Evolutionary conservation across 2,797 vertebrate genomes (phyloP), one percentile per base, ranked within the genome.

Genomic region (Macrochelys suwanniensis): DNA sequence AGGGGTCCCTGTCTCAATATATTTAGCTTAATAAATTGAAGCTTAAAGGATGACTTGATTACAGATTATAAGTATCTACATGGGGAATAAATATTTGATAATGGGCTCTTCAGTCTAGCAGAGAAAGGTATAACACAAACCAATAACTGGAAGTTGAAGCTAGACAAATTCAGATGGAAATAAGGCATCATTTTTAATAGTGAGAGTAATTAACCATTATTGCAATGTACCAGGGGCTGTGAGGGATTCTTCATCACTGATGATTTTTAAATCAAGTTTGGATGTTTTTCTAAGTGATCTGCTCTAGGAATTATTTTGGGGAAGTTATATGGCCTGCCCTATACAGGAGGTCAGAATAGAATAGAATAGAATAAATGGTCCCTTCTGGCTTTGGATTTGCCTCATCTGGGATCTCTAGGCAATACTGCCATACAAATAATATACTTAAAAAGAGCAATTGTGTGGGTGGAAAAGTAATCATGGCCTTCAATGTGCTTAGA

Each of bases 391-490:
- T 68, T 68, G 65, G 65, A 37, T 37, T 76, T 84, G 79, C 42
- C 45, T 86, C 57, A 25, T 31, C 3, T 2, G 1, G 57, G 3
- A 28, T 19, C 71, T 65, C 25, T 88, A 16, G 2, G 45, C 80
- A 78, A 45, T 93, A 91, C 77, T 88, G 47, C 76, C 49, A 53
- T 92, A 65, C 47, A 85, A 96, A 49, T 17, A 92, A 84, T 71
- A 50, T 84, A 71, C 37, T 37, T 71, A 23, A 71, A 23, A 23
- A 17, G 10, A 71, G 11, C 68, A 42, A 42, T 23, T 77, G 26
- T 21, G 51, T 51, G 33, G 16, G 16, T 54, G 25, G 28, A 54
- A 54, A 80, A 54, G 31, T n/a, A 26, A 37, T 80, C 49, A 37
- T 12, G 9, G 6, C 51, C n/a, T 80, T 80, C 49, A 31, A 12